Percentiles rank a stretch among this genome's conserved stretches.
phyloP scores from a whole-genome alignment of 2,888 invertebrate genomes.

The Maniola hyperantus region DNA sequence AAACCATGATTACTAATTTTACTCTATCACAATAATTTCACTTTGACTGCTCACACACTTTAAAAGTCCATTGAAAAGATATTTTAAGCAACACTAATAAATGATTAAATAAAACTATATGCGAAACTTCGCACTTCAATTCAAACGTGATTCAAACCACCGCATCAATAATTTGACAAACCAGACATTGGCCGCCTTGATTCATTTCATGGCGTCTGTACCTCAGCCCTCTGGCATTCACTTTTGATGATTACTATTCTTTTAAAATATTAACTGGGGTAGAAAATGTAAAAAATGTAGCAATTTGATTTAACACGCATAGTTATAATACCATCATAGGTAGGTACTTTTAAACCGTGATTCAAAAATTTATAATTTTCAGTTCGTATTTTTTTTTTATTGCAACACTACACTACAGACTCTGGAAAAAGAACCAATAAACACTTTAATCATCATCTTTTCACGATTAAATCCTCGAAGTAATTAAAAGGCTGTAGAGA shows the following conservation, averaged over 20 bases:
- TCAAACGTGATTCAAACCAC: constrained; percentile 83
- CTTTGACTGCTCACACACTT: constrained; percentile 42
- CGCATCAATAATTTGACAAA: constrained; percentile 82
- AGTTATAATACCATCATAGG: neutral
- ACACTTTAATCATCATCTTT: constrained; percentile 23
- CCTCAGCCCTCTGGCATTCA: constrained; percentile 55
- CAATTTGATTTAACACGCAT: neutral
- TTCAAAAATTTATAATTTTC: neutral
- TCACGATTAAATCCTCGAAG: constrained; percentile 30
- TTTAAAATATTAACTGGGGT: neutral
- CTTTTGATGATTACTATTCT: constrained; percentile 43
- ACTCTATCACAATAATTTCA: constrained; percentile 53
- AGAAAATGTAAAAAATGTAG: neutral
- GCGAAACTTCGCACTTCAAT: constrained; percentile 72
- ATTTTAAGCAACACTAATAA: constrained; percentile 41
- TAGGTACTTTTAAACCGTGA: too few relatives aligned
- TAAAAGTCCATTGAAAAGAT: constrained; percentile 43
- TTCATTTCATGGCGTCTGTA: constrained; percentile 71
- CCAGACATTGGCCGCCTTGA: constrained; percentile 54
- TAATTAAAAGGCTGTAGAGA: neutral
- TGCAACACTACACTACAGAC: constrained; percentile 63
- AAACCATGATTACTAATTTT: constrained; percentile 86
- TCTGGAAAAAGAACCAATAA: constrained; percentile 24
- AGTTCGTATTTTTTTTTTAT: constrained; percentile 29
- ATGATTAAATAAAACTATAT: constrained; percentile 54